Conservation (phyloP, 2,113 vertebrate genomes). For the Sigmodon hispidus region DNA sequence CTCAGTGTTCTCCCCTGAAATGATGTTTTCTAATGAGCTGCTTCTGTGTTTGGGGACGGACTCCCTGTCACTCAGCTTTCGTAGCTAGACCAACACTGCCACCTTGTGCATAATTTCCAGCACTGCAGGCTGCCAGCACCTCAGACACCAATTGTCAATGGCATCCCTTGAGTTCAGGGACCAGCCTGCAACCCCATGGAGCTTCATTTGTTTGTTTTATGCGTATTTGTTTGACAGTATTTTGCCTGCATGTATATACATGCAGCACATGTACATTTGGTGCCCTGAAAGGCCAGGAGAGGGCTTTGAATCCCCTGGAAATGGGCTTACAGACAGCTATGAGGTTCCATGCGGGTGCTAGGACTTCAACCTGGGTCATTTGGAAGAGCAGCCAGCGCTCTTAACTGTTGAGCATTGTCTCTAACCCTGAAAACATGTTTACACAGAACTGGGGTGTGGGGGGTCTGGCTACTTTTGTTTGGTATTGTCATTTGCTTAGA, state of each 20-base stretch:
- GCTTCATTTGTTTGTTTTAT: background rate
- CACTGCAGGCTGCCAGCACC: background rate
- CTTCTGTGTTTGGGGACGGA: background rate
- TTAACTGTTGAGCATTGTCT: background rate
- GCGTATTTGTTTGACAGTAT: background rate
- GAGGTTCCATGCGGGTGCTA: background rate
- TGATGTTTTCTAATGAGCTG: background rate
- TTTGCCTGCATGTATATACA: background rate
- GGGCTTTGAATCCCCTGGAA: background rate
- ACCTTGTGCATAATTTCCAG: background rate
- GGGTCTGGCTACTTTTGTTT: background rate
- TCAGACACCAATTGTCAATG: background rate
- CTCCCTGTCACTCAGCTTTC: accelerated
- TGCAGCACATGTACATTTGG: background rate
- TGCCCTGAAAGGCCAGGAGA: too few species aligned
- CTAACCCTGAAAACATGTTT: too few species aligned
- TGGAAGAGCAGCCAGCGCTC: background rate
- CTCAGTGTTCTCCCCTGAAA: background rate
- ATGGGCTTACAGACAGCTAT: background rate
- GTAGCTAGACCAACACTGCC: background rate
- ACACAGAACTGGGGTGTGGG: background rate
- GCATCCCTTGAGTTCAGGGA: too few species aligned
- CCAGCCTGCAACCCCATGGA: background rate
- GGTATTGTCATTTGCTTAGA: background rate
- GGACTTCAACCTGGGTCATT: background rate